A percentile compares a stretch with the other conserved stretches of the same genome.
These are phyloP conservation scores for Heliornis fulica DNA, from an alignment of 2,113 vertebrate genomes.

Conservation along the genomic window DNA sequence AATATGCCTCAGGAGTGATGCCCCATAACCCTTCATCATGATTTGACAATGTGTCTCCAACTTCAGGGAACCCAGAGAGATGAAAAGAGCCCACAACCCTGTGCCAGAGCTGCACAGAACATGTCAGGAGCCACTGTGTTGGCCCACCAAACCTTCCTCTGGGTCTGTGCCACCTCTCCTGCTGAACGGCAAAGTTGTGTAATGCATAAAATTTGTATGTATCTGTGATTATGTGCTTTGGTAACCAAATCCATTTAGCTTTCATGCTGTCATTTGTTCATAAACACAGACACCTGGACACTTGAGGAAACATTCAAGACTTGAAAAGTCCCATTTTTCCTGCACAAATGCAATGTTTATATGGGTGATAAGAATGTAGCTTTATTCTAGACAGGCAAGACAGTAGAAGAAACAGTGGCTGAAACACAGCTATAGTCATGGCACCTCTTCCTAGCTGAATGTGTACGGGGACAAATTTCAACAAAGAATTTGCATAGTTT, in stretches of 20 bases:
- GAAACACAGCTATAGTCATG: not conserved
- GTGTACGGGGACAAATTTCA: not conserved
- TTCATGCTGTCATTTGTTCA: not conserved
- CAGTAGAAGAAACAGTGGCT: not conserved
- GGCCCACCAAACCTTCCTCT: not conserved
- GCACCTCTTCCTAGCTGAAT: not conserved
- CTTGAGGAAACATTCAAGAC: not conserved
- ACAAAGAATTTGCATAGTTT: not conserved
- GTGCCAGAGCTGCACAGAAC: not conserved
- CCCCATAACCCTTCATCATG: not conserved
- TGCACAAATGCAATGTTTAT: not conserved
- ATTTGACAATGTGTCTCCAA: not conserved
- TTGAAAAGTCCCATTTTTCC: not conserved
- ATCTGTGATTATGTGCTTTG: not conserved
- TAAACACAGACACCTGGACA: not conserved
- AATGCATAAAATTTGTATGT: not conserved
- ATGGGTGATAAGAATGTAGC: not conserved
- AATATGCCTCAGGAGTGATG: not conserved
- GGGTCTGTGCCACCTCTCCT: not conserved
- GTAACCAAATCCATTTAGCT: not conserved
- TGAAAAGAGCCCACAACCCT: not conserved
- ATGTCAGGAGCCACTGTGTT: not conserved
- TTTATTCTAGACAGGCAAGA: not conserved
- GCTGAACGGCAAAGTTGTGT: not conserved
- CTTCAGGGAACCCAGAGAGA: rapidly evolving